Base-by-base conservation (phyloP, 2,113 vertebrate species). In the Cricetomys ansorgei region DNA sequence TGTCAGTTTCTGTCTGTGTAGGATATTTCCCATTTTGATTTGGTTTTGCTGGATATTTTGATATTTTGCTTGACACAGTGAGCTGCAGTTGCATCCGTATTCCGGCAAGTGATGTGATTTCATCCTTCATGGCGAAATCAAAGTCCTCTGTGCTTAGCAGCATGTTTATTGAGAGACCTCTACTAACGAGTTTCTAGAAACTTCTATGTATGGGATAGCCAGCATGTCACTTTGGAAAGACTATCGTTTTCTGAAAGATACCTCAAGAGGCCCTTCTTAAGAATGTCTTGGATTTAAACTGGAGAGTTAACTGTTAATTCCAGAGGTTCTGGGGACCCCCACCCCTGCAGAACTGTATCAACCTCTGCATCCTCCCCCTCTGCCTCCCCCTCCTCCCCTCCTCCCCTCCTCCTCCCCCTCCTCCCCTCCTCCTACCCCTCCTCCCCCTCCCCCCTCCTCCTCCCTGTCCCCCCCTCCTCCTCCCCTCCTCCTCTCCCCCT, bases 191-290 rank as follows among this genome's bases (percentile, higher is more conserved):
- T 67, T 83, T 8, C 10, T 53, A 15, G 25, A 37, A 83, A 7
- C 21, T n/a, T 95, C 91, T 83, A 53, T 90, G 12, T 69, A 16
- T 88, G 34, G 37, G 31, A 91, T 34, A 31, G 81, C 13, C 8
- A 73, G 69, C 64, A 85, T 48, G 17, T 70, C 29, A 40, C 50
- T 45, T 88, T 90, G 59, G 55, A 88, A 87, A 72, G 45, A 89
- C 29, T 77, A 88, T 67, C 91, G 19, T 90, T 93, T 81, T 69
- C 34, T 88, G 83, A 92, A 83, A 59, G 92, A 45, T 75, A 84
- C 83, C n/a, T 59, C 70, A 88, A 37, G 73, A 40, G 40, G 5
- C 9, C 31, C 67, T 92, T 94, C 9, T 55, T 48, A 65, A 91
- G 69, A 95, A 25, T 48, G 27, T 76, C 48, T 76, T 13, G 27